phyloP scores from a whole-genome alignment of 2,888 invertebrate genomes.

The Heterodera filipjevi region DNA sequence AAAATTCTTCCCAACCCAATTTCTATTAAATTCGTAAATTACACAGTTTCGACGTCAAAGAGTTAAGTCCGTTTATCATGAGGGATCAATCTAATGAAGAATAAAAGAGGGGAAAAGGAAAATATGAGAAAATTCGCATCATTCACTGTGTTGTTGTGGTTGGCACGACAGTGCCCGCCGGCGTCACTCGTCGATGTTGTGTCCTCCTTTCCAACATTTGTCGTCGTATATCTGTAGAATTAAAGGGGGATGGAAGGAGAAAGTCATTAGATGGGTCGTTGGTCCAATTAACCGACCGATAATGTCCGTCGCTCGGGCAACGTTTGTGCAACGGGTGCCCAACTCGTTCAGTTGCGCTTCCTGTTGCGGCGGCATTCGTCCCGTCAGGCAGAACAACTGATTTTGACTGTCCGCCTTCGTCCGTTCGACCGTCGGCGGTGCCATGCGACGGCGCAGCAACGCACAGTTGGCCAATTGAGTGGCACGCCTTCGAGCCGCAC shows the following conservation, averaged over 20 bases:
- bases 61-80: no score
- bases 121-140: neutral
- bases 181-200: neutral
- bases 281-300: neutral
- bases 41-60: no score
- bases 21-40: no score
- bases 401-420: neutral
- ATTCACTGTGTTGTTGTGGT: neutral
- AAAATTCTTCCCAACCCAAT: no score
- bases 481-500: conserved; percentile 2
- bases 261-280: neutral
- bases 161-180: neutral
- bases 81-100: neutral
- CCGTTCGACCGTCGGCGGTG: conserved; percentile 66
- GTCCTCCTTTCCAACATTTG: neutral
- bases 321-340: conserved; percentile 24
- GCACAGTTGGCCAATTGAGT: conserved; percentile 15
- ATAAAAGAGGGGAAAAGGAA: neutral
- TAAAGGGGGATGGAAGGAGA: neutral
- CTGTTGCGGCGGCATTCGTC: conserved; percentile 31
- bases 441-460: neutral
- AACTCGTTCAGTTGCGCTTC: conserved; percentile 29
- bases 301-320: conserved; percentile 26
- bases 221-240: neutral
- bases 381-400: conserved; percentile 31